Evolutionary conservation across 2,888 invertebrate genomes (phyloP).

Genomic region (Catotricha subobsoleta): DNA sequence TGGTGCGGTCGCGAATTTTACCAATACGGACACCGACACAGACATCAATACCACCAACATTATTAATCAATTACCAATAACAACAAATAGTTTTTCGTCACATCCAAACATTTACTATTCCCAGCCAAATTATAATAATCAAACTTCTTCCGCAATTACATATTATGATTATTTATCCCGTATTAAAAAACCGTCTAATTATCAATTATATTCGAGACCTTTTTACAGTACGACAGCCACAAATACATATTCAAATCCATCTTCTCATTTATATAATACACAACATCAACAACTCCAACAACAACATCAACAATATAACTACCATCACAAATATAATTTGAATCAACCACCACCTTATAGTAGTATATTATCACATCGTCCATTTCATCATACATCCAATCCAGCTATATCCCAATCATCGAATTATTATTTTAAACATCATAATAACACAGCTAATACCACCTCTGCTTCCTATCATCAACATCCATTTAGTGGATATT

Average conservation of each 20-base stretch:
- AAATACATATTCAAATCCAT: constrained; percentile 2
- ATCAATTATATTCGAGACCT: constrained; percentile 10
- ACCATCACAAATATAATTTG: neutral
- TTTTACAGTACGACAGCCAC: constrained; percentile 8
- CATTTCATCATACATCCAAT: constrained; percentile 13
- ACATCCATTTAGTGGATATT: constrained; percentile 20
- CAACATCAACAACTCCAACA: neutral
- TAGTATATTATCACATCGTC: constrained; percentile 6
- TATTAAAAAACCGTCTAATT: constrained; percentile 24
- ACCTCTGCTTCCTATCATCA: constrained; percentile 21
- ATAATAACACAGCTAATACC: constrained; percentile 5
- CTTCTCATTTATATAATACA: neutral
- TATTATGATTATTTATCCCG: constrained; percentile 11
- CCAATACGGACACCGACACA: neutral
- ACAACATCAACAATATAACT: neutral
- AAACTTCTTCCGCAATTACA: constrained; percentile 1
- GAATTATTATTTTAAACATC: constrained; percentile 17
- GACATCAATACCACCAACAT: constrained; percentile 19
- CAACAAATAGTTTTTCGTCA: constrained; percentile 28
- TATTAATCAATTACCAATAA: constrained; percentile 25
- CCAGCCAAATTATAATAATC: constrained; percentile 12
- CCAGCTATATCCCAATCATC: constrained; percentile 21
- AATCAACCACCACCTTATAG: constrained; percentile 4
- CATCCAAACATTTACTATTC: constrained; percentile 23
- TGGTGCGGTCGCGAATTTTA: neutral